A percentile compares a stretch with the other conserved stretches of the same genome.
Conservation (phyloP, 2,113 vertebrate genomes). For the human (Homo sapiens) region DNA sequence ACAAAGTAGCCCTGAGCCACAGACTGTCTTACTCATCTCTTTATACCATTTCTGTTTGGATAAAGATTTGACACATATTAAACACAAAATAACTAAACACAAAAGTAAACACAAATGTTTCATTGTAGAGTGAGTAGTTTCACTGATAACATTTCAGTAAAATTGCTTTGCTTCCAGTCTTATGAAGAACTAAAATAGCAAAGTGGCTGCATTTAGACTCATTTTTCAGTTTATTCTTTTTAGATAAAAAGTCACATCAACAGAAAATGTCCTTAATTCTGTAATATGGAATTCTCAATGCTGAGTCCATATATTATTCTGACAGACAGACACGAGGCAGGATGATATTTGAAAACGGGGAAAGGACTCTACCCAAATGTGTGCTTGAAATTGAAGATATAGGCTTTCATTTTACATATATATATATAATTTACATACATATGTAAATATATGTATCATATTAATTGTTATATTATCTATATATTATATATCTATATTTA, state of each 20-base stretch:
- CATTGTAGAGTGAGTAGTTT: not conserved
- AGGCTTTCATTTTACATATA: not conserved
- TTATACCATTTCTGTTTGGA: not conserved
- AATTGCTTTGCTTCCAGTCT: not conserved
- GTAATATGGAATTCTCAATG: not conserved
- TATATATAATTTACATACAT: not conserved
- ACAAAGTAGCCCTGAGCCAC: not conserved
- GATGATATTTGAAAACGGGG: not conserved
- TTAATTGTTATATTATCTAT: too few relatives aligned
- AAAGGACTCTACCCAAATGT: not conserved
- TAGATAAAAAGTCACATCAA: not conserved
- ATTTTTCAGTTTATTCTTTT: not conserved
- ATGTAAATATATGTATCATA: too few relatives aligned
- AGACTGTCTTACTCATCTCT: not conserved
- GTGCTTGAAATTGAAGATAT: not conserved
- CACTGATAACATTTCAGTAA: not conserved
- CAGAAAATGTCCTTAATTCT: not conserved
- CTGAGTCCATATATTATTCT: not conserved
- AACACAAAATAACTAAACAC: not conserved
- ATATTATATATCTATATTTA: too few relatives aligned
- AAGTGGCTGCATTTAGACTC: not conserved
- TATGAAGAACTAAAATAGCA: constrained; percentile 1
- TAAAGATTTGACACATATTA: not conserved
- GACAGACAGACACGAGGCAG: not conserved
- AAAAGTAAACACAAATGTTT: not conserved